Percentiles rank a stretch among this genome's conserved stretches.
These are phyloP conservation scores for Thalassophryne amazonica DNA, from an alignment of 2,797 vertebrate species.

Conservation along the genomic window DNA sequence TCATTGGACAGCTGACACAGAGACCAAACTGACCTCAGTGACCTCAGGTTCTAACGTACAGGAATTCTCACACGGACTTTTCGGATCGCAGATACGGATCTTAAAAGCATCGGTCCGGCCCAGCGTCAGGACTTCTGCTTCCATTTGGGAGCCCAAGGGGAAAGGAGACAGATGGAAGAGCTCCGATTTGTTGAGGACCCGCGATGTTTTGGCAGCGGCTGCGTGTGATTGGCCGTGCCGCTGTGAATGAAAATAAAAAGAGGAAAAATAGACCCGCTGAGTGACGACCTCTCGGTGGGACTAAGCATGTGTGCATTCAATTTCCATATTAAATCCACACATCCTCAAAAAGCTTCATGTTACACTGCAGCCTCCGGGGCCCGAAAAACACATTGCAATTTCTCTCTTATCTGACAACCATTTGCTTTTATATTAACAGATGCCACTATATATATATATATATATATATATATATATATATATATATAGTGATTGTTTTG, in stretches of 20 bases:
- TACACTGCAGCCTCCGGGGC: too few relatives aligned
- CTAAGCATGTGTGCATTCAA: conserved; percentile 16
- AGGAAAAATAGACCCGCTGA: conserved; percentile 65
- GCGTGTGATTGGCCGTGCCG: conserved; percentile 51
- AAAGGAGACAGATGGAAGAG: conserved; percentile 55
- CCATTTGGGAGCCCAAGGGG: conserved; percentile 51
- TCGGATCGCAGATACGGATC: conserved; percentile 54
- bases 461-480: too few relatives aligned
- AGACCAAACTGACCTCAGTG: conserved; percentile 50
- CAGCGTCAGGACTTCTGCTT: conserved; percentile 51
- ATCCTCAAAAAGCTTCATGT: too few relatives aligned
- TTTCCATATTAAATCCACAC: too few relatives aligned
- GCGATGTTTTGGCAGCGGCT: conserved; percentile 46
- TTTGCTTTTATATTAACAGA: too few relatives aligned
- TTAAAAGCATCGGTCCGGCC: conserved; percentile 38
- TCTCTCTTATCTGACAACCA: too few relatives aligned
- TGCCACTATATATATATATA: too few relatives aligned
- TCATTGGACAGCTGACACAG: conserved; percentile 36
- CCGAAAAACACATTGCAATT: too few relatives aligned
- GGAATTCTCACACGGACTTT: conserved; percentile 28
- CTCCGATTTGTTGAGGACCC: conserved; percentile 54
- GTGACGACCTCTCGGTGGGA: conserved; percentile 36
- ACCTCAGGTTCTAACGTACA: conserved; percentile 32
- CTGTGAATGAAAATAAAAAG: conserved; percentile 67
- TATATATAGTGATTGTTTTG: too few relatives aligned